These are phyloP conservation scores for Crematogaster levior DNA, from an alignment of 2,888 invertebrate genomes.

Conservation along the genomic window DNA sequence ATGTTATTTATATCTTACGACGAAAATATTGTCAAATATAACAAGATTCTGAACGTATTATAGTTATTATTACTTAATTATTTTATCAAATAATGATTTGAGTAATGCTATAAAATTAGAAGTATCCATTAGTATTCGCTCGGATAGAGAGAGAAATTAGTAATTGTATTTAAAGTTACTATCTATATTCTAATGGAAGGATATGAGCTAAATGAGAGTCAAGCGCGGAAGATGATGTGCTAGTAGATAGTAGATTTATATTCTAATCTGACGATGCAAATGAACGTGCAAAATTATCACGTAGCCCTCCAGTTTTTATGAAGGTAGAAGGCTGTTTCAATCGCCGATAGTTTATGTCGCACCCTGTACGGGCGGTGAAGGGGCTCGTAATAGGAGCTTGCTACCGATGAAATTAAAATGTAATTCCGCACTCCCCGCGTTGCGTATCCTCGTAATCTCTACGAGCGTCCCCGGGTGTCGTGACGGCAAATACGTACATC, in stretches of 20 bases:
- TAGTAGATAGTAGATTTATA: too few species aligned
- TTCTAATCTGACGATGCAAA: not conserved
- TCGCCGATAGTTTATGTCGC: conserved; percentile 35
- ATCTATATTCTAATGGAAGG: not conserved
- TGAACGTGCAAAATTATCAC: not conserved
- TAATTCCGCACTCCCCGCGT: conserved; percentile 77
- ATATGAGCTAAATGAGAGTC: too few species aligned
- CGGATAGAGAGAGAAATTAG: not conserved
- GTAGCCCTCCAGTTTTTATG: not conserved
- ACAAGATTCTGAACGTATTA: not conserved
- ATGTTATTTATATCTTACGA: not conserved
- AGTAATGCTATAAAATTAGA: not conserved
- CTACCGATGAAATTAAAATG: conserved; percentile 82
- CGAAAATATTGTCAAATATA: not conserved
- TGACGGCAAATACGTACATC: conserved; percentile 62
- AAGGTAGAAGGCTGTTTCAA: conserved; percentile 18
- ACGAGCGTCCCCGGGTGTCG: conserved; percentile 65
- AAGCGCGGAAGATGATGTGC: too few species aligned
- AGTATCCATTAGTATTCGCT: not conserved
- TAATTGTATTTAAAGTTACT: not conserved
- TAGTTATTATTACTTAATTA: not conserved
- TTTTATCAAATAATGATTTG: not conserved
- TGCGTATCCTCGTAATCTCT: conserved; percentile 79
- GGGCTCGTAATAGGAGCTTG: conserved; percentile 53
- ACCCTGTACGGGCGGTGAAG: conserved; percentile 11